Evolutionary conservation across 2,797 vertebrate genomes (phyloP).

Genomic region (Trematomus bernacchii): DNA sequence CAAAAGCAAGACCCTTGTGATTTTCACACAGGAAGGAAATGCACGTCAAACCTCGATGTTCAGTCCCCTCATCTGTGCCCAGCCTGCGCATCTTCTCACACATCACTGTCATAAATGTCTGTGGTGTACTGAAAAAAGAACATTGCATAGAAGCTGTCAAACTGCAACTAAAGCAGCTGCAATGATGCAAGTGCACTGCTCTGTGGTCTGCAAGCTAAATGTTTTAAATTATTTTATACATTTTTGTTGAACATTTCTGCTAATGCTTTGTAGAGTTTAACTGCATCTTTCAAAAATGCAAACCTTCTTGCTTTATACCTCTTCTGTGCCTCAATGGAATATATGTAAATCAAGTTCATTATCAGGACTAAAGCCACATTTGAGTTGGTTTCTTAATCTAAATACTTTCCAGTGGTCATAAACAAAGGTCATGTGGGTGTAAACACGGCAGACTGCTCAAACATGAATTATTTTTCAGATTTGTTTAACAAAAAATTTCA

Average conservation of each 20-base stretch:
- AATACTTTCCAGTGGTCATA: slow-evolving; percentile 66
- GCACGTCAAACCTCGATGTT: slow-evolving; percentile 27
- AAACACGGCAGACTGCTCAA: slow-evolving; percentile 8
- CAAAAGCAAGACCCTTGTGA: slow-evolving; percentile 52
- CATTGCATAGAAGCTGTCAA: slow-evolving; percentile 29
- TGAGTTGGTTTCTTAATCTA: slow-evolving; percentile 42
- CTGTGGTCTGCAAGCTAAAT: neutral
- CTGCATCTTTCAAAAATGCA: neutral
- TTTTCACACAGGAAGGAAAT: slow-evolving; percentile 80
- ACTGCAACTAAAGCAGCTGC: slow-evolving; percentile 13
- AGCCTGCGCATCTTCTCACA: slow-evolving; percentile 13
- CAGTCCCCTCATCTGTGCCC: slow-evolving; percentile 43
- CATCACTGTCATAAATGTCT: slow-evolving; percentile 27
- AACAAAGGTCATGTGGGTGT: slow-evolving; percentile 48
- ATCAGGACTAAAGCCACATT: slow-evolving; percentile 7
- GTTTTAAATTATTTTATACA: no score
- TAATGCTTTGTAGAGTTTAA: neutral
- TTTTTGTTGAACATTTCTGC: no score
- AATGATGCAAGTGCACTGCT: neutral
- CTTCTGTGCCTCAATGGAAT: slow-evolving; percentile 41
- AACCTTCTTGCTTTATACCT: neutral
- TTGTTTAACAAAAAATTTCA: slow-evolving; percentile 12
- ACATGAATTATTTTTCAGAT: slow-evolving; percentile 11
- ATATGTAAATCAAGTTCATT: slow-evolving; percentile 40
- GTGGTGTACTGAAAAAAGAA: slow-evolving; percentile 45